Percentiles rank a stretch among this genome's conserved stretches.
Evolutionary conservation across 2,888 invertebrate species (phyloP).

Genomic region (Mactromeris polynyma): DNA sequence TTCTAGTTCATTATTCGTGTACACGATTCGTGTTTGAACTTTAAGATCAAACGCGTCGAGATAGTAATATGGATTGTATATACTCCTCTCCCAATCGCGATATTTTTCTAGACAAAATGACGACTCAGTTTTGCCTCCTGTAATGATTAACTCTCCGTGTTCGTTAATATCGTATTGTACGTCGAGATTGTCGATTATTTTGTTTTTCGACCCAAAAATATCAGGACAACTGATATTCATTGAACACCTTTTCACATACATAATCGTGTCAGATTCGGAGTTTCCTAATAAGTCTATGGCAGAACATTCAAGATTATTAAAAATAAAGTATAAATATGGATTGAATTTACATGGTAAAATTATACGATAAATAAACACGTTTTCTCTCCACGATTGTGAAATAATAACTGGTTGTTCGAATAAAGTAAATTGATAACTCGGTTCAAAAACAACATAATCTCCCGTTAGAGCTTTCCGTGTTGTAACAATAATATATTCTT

Average conservation of each 20-base stretch:
- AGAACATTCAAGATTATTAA: neutral
- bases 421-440: slow-evolving; percentile 7
- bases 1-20: slow-evolving; percentile 4
- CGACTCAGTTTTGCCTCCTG: neutral
- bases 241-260: neutral
- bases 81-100: neutral
- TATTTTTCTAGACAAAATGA: neutral
- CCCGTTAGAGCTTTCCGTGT: neutral
- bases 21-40: neutral
- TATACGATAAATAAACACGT: neutral
- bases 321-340: slow-evolving; percentile 8
- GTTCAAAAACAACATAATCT: slow-evolving; percentile 14
- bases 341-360: neutral
- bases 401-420: neutral
- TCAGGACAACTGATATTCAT: neutral
- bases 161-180: neutral
- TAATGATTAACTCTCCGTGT: neutral
- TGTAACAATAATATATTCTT: neutral
- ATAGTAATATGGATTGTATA: slow-evolving; percentile 1
- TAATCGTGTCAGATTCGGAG: neutral
- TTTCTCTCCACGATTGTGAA: neutral
- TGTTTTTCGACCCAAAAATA: too few species aligned
- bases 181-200: neutral
- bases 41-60: neutral
- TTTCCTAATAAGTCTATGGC: neutral